Conservation (phyloP, 2,113 vertebrate genomes). For the Spheniscus mendiculus region DNA sequence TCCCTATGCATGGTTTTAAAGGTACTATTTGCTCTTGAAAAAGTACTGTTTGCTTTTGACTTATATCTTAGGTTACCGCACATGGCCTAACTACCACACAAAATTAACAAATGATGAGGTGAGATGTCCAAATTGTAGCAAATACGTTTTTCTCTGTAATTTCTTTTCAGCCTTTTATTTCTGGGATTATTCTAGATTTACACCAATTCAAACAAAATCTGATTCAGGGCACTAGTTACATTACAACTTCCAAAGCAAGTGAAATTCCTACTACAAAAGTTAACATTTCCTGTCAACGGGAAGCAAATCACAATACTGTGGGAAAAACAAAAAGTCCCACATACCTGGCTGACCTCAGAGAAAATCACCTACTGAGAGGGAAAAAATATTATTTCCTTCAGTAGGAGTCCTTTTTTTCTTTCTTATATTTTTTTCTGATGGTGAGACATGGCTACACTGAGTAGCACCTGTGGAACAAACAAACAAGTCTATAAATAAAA, state of each 20-base stretch:
- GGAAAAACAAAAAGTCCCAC: not conserved
- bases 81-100: not conserved
- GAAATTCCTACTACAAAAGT: not conserved
- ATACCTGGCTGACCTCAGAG: slow-evolving; percentile 28
- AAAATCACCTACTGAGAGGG: not conserved
- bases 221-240: not conserved
- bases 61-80: not conserved
- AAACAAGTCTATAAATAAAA: not conserved
- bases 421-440: not conserved
- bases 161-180: not conserved
- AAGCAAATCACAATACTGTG: slow-evolving; percentile 17
- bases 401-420: not conserved
- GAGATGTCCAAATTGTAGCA: not conserved
- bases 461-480: not conserved
- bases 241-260: not conserved
- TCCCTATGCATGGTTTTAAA: not conserved
- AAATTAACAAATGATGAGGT: not conserved
- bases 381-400: not conserved
- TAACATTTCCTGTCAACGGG: not conserved
- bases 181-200: not conserved
- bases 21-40: not conserved
- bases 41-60: not conserved
- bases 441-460: not conserved
- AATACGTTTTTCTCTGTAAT: not conserved
- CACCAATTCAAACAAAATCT: not conserved